Evolutionary conservation across 2,797 vertebrate species (phyloP).

Genomic region (Echeneis naucrates): DNA sequence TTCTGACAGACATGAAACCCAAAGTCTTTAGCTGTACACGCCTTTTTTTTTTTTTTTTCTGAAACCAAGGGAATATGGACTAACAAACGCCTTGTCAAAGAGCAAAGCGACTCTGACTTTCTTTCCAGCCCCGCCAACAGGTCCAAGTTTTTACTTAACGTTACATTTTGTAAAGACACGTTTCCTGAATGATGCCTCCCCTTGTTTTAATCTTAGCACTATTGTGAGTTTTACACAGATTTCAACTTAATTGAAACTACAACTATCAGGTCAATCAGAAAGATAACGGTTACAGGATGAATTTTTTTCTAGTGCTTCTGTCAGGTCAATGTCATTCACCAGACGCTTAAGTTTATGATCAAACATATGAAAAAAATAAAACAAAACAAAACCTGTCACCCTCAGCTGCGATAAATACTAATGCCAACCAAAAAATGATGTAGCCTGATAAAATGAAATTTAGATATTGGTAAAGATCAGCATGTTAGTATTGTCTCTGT

Average conservation of each 20-base stretch:
- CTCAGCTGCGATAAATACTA: background rate
- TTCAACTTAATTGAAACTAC: too few species aligned
- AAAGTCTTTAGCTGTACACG: conserved; percentile 56
- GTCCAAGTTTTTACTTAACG: background rate
- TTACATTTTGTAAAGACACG: background rate
- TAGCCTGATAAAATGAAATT: background rate
- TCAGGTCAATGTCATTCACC: too few species aligned
- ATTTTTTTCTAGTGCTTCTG: too few species aligned
- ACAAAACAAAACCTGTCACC: too few species aligned
- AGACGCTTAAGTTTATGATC: background rate
- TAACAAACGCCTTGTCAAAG: conserved; percentile 30
- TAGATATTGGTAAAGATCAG: too few species aligned
- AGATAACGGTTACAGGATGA: too few species aligned
- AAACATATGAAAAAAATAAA: too few species aligned
- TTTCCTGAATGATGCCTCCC: background rate
- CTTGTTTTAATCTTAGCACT: background rate
- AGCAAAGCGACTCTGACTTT: background rate
- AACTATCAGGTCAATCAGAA: too few species aligned
- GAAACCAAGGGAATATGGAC: conserved; percentile 40
- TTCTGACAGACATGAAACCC: conserved; percentile 67
- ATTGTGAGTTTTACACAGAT: background rate
- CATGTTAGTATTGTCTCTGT: background rate
- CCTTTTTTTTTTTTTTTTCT: conserved; percentile 32
- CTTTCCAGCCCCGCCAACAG: background rate
- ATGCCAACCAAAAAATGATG: background rate